Evolutionary conservation across 2,113 vertebrate genomes (phyloP), one percentile per base, ranked within the genome.

Genomic region (Butorides virescens): DNA sequence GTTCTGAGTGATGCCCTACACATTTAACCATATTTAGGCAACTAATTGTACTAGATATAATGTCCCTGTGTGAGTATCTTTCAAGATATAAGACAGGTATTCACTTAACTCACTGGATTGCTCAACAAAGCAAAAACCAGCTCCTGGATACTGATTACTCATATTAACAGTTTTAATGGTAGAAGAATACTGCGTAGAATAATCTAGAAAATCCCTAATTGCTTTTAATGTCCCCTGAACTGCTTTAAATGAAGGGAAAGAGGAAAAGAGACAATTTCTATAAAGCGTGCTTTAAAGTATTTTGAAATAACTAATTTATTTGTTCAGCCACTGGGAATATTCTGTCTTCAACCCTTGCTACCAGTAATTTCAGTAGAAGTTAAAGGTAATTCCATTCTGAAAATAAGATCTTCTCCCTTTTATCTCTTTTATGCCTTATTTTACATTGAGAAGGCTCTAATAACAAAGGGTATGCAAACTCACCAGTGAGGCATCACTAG

Each of bases 21-120:
- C 53, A 90, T 91, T 97, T 93, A 96, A 62, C 91, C 79, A 61
- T 73, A 96, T 97, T 95, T 95, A 97, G 90, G 70, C 89, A 95
- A 61, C 61, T 96, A 91, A 87, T 67, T 93, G 68, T 73, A 26
- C 77, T 92, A 86, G 49, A 83, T 90, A 46, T 79, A 90, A 62
- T 76, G 34, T 93, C 56, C 72, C 95, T 82, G 8, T 72, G 62
- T 93, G 58, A 63, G 34, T 81, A 86, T 93, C 66, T 82, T 88
- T 95, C 62, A 94, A 62, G 26, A 88, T 68, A 44, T 13, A 47
- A 85, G 81, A 75, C 72, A 93, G 62, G 21, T 89, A 58, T 56
- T 94, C 68, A 36, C 58, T 83, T 90, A 75, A 56, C 82, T 80
- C 72, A 15, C 68, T 67, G 59, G 18, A 71, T 59, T 68, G 56